Conservation (phyloP, 2,888 invertebrate species). For the Gerris lacustris region DNA sequence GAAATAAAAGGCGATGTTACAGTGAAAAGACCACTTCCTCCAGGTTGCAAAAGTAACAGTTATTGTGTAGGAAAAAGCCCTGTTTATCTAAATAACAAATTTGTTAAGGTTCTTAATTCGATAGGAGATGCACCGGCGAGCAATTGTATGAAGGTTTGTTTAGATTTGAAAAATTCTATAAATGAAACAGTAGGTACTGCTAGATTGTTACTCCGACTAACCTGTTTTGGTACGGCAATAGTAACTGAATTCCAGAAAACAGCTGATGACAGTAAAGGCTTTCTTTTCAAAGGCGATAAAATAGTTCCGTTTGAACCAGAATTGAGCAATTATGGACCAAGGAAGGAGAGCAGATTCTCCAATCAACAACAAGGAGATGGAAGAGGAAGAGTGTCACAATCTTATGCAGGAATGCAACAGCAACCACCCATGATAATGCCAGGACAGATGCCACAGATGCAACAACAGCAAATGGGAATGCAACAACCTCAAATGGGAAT, state of each 20-base stretch:
- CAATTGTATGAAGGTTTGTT: neutral
- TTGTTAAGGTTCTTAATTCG: neutral
- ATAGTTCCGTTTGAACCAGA: neutral
- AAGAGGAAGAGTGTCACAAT: too few relatives aligned
- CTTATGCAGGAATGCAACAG: too few relatives aligned
- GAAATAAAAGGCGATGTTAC: neutral
- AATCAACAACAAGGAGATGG: too few relatives aligned
- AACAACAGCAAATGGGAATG: too few relatives aligned
- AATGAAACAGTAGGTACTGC: neutral
- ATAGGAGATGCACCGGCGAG: neutral
- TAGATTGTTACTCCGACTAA: neutral
- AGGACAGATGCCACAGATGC: too few relatives aligned
- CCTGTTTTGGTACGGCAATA: neutral
- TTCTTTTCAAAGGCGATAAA: neutral
- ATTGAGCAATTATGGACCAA: too few relatives aligned
- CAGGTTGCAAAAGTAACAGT: neutral
- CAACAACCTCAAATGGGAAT: too few relatives aligned
- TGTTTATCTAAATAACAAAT: neutral
- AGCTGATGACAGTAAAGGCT: neutral
- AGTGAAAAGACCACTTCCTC: neutral
- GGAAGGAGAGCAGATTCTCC: too few relatives aligned
- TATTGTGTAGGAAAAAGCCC: neutral
- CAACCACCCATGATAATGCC: too few relatives aligned
- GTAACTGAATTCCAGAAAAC: neutral
- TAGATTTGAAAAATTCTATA: neutral